Evolutionary conservation across 2,797 vertebrate species (phyloP).

Genomic region (Coendou prehensilis): DNA sequence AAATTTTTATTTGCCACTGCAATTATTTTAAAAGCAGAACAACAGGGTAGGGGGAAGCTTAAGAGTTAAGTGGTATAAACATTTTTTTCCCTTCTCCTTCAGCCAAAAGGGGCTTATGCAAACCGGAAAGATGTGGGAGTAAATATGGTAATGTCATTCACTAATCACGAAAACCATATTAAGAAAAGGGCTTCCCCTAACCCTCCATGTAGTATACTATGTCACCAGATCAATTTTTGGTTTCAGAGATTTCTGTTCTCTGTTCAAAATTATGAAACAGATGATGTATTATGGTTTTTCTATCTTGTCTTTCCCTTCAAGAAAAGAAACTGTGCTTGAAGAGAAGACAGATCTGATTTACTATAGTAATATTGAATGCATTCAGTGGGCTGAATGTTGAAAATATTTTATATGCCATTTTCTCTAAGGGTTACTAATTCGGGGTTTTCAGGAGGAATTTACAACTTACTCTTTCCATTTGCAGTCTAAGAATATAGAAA

Average conservation of each 20-base stretch:
- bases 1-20: background rate
- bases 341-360: constrained; percentile 20
- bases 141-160: constrained; percentile 41
- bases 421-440: constrained; percentile 57
- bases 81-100: constrained; percentile 40
- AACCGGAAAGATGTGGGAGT: constrained; percentile 56
- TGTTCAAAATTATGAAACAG: constrained; percentile 46
- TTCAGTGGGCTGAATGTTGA: constrained; percentile 22
- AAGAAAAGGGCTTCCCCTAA: constrained; percentile 55
- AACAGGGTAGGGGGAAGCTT: background rate
- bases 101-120: constrained; percentile 25
- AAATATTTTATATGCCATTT: constrained; percentile 52
- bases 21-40: constrained; percentile 44
- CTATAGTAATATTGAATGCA: background rate
- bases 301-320: constrained; percentile 45
- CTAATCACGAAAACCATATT: constrained; percentile 69
- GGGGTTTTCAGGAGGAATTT: constrained; percentile 60
- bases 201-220: background rate
- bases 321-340: background rate
- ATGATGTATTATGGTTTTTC: background rate
- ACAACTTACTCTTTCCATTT: constrained; percentile 46
- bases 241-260: background rate
- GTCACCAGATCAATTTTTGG: background rate
- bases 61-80: constrained; percentile 31
- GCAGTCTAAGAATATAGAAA: constrained; percentile 46